Evolutionary conservation across 2,113 vertebrate species (phyloP), one percentile per base, ranked within the genome.

Genomic region (Spheniscus mendiculus): DNA sequence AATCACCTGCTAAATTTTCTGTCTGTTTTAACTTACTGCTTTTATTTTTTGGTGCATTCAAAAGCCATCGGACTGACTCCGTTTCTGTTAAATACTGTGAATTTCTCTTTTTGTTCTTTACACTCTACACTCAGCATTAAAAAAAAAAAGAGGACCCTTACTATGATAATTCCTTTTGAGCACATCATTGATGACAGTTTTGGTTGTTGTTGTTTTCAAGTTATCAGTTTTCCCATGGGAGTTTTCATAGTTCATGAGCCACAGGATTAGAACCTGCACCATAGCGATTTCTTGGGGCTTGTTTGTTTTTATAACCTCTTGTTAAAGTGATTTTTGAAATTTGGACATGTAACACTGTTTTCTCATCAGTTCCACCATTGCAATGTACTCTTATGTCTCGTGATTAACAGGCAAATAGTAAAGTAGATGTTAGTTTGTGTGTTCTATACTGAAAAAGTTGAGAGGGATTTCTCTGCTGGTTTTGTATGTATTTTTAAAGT

Each of bases 161-260:
- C 29, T 42, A 6, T 16, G 34, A 26, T n/a, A 71, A 74, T 79
- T 80, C 47, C 25, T 92, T 80, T 45, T 30, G 32, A 58, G 63
- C 26, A 55, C 1, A 0, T 6, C 1, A 0, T 5, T 11, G 30
- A 23, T 67, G 8, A 36, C 10, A 34, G 27, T n/a, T 73, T 81
- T 84, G 23, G 30, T 67, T n/a, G 26, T 32, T 21, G 27, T 10
- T 85, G 16, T 23, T 90, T 87, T 74, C 6, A 56, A 32, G 25
- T 69, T 74, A 55, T 0, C 22, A 5, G 1, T 30, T 62, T 77
- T 92, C 52, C 40, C 10, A 1, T 19, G 17, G 44, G 29, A 50
- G 6, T 34, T 83, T 66, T 77, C 9, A 29, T 15, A 53, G 18
- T 58, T 66, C 29, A 13, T 27, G 47, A 77, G 40, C 32, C 29